These are phyloP conservation scores for Mythimna albipuncta DNA, from an alignment of 2,888 invertebrate species.

Conservation along the genomic window DNA sequence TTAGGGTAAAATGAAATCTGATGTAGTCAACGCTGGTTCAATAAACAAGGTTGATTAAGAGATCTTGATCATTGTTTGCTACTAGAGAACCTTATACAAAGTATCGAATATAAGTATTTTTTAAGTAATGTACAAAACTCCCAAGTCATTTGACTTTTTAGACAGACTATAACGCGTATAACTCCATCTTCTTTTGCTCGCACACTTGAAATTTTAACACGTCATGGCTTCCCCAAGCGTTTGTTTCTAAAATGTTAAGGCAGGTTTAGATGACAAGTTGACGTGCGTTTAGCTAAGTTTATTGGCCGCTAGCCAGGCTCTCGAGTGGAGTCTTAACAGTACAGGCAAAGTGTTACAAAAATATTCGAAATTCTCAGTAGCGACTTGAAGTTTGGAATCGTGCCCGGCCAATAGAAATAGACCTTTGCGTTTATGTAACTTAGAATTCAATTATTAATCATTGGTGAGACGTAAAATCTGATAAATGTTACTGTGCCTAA, in stretches of 20 bases:
- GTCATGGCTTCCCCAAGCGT: constrained; percentile 2
- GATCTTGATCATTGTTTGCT: too few species aligned
- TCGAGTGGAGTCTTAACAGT: constrained; percentile 10
- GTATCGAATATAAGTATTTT: too few species aligned
- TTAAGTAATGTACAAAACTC: too few species aligned
- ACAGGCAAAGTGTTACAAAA: constrained; percentile 24
- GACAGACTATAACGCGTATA: too few species aligned
- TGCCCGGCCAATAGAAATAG: constrained; percentile 33
- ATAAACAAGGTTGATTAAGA: too few species aligned
- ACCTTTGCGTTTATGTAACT: constrained; percentile 7
- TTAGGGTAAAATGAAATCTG: too few species aligned
- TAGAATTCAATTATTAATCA: constrained; percentile 1
- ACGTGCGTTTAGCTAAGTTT: constrained; percentile 36
- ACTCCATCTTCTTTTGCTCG: too few species aligned
- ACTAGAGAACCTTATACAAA: too few species aligned
- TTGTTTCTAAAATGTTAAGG: constrained; percentile 49
- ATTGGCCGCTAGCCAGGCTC: constrained; percentile 36
- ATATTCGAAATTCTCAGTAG: constrained; percentile 23
- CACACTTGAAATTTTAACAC: too few species aligned
- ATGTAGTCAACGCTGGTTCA: too few species aligned
- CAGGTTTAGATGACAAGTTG: constrained; percentile 48
- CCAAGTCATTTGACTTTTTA: too few species aligned
- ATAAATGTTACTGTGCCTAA: neutral
- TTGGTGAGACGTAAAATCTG: neutral
- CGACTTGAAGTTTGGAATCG: constrained; percentile 29